Base-by-base conservation (phyloP, 2,888 invertebrate genomes). In the Xanthorhoe designata region DNA sequence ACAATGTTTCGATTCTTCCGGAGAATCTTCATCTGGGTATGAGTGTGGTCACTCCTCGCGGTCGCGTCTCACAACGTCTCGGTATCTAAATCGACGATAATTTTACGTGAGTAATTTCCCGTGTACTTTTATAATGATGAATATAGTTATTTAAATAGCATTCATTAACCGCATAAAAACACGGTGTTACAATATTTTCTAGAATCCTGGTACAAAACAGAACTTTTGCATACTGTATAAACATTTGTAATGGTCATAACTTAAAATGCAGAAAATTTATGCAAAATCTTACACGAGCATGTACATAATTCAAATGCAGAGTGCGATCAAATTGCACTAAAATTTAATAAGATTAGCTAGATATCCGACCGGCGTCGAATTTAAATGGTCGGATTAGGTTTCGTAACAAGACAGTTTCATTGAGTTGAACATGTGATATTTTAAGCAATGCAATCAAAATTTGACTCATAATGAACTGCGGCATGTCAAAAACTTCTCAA, bases 331-430 rank as follows among this genome's bases (percentile, higher is more conserved):
- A 66, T 59, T 64, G 64, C 45, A 45, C 58, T 68, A 64, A 68
- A 69, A 69, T 64, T 57, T 69, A 70, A 73, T 71, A 45, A 58
- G 63, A 71, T 68, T 71, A 77, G 47, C 56, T 60, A 75, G 66
- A 73, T 72, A 74, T 71, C 71, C 72, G 73, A 70, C 71, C 70
- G 68, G 70, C 68, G 66, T 53, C 66, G 13, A 51, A 62, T 54
- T 60, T 47, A 54, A 58, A 55, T 65, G 49, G 24, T 17, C 17
- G 17, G 24, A 49, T 64, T 54, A 59, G 17, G 38, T 64, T 64
- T 64, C 47, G 63, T 35, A 57, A 63, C 55, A 1, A 10, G 35
- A 35, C 32, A 18, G 35, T 53, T 53, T 53, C 17, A 51, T 53
- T 35, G 35, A 53, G 24, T 47, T 5, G 45, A 8, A 47, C 47